Percentiles rank a stretch among this genome's conserved stretches.
These are phyloP conservation scores for Amblyopsis rosae DNA, from an alignment of 2,113 vertebrate species.

Conservation along the genomic window DNA sequence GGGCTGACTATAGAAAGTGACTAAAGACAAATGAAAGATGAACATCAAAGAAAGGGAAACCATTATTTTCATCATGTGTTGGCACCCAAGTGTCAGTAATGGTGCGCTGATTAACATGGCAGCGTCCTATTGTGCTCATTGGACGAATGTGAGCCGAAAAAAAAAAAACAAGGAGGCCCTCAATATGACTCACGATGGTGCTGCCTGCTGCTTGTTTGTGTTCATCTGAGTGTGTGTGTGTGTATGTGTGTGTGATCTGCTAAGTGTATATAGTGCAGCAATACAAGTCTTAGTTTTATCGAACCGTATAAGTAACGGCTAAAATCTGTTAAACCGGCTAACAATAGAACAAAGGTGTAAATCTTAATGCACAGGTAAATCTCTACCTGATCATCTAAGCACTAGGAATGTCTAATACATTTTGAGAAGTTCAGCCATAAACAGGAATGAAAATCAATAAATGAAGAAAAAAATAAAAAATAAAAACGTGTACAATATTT, in stretches of 20 bases:
- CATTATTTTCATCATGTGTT: slow-evolving; percentile 72
- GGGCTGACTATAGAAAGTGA: neutral
- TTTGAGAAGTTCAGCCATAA: too few relatives aligned
- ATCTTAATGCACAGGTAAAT: too few relatives aligned
- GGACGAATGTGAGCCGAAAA: slow-evolving; percentile 71
- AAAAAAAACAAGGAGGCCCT: slow-evolving; percentile 55
- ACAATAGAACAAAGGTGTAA: too few relatives aligned
- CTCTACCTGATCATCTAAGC: too few relatives aligned
- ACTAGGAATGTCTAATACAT: too few relatives aligned
- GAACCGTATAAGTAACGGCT: too few relatives aligned
- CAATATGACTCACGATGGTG: slow-evolving; percentile 24
- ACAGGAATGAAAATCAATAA: too few relatives aligned
- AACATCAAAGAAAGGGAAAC: slow-evolving; percentile 46
- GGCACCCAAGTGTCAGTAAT: slow-evolving; percentile 78
- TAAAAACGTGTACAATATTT: too few relatives aligned
- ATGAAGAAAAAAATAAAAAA: too few relatives aligned
- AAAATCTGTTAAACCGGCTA: too few relatives aligned
- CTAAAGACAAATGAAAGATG: slow-evolving; percentile 45
- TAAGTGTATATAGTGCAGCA: too few relatives aligned
- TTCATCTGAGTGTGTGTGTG: slow-evolving; percentile 6
- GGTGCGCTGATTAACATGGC: slow-evolving; percentile 65
- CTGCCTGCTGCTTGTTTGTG: slow-evolving; percentile 24
- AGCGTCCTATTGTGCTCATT: slow-evolving; percentile 55
- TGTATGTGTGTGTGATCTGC: neutral
- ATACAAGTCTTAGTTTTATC: too few relatives aligned